A percentile compares a stretch with the other conserved stretches of the same genome.
Evolutionary conservation across 1,140 invertebrate genomes (phyloP).

Genomic region (Drosophila ironensis): DNA sequence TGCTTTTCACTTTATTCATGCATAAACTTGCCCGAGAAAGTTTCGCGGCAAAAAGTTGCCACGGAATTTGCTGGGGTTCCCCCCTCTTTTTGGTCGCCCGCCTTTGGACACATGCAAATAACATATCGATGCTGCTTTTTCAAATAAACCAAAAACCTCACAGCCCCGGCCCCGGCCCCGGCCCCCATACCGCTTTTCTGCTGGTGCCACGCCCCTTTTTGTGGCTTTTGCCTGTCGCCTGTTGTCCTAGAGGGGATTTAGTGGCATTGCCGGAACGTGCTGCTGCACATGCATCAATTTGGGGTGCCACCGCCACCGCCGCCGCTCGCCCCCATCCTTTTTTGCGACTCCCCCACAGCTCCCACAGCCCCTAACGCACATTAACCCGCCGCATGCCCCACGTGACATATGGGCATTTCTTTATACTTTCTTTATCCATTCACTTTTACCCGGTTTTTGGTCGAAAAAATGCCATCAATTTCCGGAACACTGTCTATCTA

Average conservation of each 20-base stretch:
- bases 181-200: neutral
- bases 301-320: conserved; percentile 45
- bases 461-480: conserved; percentile 9
- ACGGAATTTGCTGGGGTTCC: conserved; percentile 50
- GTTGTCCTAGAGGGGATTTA: conserved; percentile 69
- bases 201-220: conserved; percentile 29
- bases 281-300: conserved; percentile 75
- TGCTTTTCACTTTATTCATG: conserved; percentile 72
- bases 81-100: neutral
- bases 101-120: conserved; percentile 65
- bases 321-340: conserved; percentile 1
- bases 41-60: conserved; percentile 65
- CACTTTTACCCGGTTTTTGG: neutral
- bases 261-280: conserved; percentile 63
- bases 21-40: conserved; percentile 73
- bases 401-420: conserved; percentile 4
- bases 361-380: neutral
- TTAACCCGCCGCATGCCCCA: conserved; percentile 9
- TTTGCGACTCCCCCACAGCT: neutral
- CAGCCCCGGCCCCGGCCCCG: neutral
- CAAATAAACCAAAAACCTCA: conserved; percentile 42
- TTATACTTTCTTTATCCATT: conserved; percentile 5
- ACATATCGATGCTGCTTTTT: conserved; percentile 76
- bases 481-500: neutral
- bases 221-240: conserved; percentile 53